Base-by-base conservation (phyloP, 2,797 vertebrate genomes). In the Pteronotus mesoamericanus region DNA sequence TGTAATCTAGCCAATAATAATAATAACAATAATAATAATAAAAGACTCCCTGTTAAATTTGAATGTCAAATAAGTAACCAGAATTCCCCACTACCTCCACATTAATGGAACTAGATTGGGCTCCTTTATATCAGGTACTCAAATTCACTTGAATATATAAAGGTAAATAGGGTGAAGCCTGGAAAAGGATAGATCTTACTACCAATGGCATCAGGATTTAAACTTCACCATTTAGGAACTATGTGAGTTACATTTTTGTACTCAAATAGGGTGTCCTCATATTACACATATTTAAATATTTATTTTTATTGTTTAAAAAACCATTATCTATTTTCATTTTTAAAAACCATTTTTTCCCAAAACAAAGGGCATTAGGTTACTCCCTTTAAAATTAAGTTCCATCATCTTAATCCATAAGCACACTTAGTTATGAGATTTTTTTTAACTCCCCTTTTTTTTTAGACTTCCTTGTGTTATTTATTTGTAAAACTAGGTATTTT, bases 351-450 rank as follows among this genome's bases (percentile, higher is more conserved):
- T 61, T 61, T 61, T 32, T 26, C 32, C n/a, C n/a, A 22, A 53
- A 18, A 86, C 59, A 89, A 91, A 61, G 93, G 57, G 97, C 91
- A 68, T 92, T 68, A 95, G 89, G 59, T 74, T 98, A 97, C 85
- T 97, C 97, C 96, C 95, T 98, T 97, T 92, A 96, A 96, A 98
- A 46, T 86, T 98, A 92, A 97, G 95, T 96, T 97, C 95, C 96
- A 97, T 96, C 89, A 97, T 97, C 97, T 97, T 97, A 92, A 89
- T 95, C 98, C 91, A 98, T 97, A 96, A 98, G 98, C 89, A 98
- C 19, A 96, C 94, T 79, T 97, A 83, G 94, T 96, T 92, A 94
- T 26, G 57, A 94, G 37, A 64, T 80, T 89, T 83, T 89, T 61
- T 83, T 89, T 61, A 48, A 48, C 48, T 48, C 8, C 57, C 59